A percentile compares a stretch with the other conserved stretches of the same genome.
phyloP scores from a whole-genome alignment of 2,113 vertebrate species.

The Oostethus manadensis region DNA sequence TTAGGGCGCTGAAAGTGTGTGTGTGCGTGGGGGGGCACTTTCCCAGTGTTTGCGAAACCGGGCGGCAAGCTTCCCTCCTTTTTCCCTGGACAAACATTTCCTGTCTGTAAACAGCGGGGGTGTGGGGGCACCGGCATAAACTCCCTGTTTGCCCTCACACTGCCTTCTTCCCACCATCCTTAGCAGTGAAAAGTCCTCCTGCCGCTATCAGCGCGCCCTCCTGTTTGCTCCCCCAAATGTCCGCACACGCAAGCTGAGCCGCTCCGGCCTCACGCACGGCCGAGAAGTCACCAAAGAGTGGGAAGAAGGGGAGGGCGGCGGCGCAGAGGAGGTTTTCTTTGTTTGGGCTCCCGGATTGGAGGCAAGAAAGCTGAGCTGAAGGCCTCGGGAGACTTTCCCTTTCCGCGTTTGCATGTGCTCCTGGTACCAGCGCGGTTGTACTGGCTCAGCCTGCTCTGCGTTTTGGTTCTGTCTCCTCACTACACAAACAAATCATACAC shows the following conservation, averaged over 20 bases:
- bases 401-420: background rate
- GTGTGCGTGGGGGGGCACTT: slow-evolving; percentile 6
- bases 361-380: slow-evolving; percentile 6
- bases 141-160: slow-evolving; percentile 36
- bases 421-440: background rate
- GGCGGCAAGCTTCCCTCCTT: slow-evolving; percentile 64
- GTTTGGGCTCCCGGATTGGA: slow-evolving; percentile 34
- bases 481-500: background rate
- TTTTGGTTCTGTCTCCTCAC: background rate
- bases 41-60: slow-evolving; percentile 47
- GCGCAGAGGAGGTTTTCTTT: slow-evolving; percentile 12
- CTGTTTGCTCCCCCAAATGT: background rate
- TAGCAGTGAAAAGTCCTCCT: slow-evolving; percentile 5
- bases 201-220: background rate
- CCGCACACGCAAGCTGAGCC: slow-evolving; percentile 19
- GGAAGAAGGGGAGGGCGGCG: slow-evolving; percentile 5
- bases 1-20: slow-evolving; percentile 19
- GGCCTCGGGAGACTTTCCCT: slow-evolving; percentile 9
- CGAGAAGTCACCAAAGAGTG: slow-evolving; percentile 17
- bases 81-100: slow-evolving; percentile 75
- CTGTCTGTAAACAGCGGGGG: slow-evolving; percentile 67
- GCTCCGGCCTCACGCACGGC: slow-evolving; percentile 13
- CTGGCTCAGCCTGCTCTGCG: background rate
- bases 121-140: slow-evolving; percentile 52
- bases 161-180: background rate